Percentiles rank a stretch among this genome's conserved stretches.
Evolutionary conservation across 2,888 invertebrate genomes (phyloP).

Genomic region (Drosophila percnosoma): DNA sequence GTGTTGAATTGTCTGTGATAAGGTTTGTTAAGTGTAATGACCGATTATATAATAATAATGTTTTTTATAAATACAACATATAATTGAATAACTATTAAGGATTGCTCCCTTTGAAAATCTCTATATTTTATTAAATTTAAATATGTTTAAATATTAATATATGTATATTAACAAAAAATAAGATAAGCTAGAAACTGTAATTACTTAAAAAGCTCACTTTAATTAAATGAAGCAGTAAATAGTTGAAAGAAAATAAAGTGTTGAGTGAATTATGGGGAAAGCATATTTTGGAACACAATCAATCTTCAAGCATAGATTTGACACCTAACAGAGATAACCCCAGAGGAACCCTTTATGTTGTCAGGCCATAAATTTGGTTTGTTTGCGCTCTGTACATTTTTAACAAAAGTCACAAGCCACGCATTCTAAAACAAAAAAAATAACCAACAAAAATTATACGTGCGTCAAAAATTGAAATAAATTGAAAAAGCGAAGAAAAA

Average conservation of each 20-base stretch:
- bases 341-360: slow-evolving; percentile 62
- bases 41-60: background rate
- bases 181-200: background rate
- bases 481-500: slow-evolving; percentile 63
- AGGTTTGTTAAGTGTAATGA: background rate
- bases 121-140: background rate
- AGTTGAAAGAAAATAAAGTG: background rate
- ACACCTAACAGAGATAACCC: slow-evolving; percentile 47
- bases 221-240: background rate
- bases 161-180: background rate
- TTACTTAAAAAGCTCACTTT: too few species aligned
- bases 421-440: slow-evolving; percentile 34
- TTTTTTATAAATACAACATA: background rate
- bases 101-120: background rate
- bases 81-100: background rate
- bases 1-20: too few species aligned
- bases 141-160: background rate
- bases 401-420: slow-evolving; percentile 56
- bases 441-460: slow-evolving; percentile 53
- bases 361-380: slow-evolving; percentile 75
- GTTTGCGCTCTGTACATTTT: slow-evolving; percentile 66
- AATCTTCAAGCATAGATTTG: slow-evolving; percentile 43
- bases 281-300: slow-evolving; percentile 24
- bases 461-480: slow-evolving; percentile 74
- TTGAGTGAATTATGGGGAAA: slow-evolving; percentile 6